Base-by-base conservation (phyloP, 2,888 invertebrate species). In the Tricholauxania praeusta region DNA sequence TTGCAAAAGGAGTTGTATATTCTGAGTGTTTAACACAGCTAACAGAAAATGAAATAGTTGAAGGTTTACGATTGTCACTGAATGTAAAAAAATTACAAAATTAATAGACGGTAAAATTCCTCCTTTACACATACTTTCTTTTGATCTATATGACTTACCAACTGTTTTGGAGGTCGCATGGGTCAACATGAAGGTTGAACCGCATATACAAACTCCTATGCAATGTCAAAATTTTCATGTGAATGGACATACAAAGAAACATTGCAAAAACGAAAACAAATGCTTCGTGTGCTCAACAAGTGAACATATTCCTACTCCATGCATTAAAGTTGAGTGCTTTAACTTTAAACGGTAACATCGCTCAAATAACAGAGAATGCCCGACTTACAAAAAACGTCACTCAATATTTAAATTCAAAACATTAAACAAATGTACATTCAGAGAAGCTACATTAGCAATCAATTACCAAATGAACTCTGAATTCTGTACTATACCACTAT, bases 241-340 rank as follows among this genome's bases (percentile, higher is more conserved):
- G 39, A 15, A 47, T 1, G 55, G 68, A 12, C 68, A 68, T 51
- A 57, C 68, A 5, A 48, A 57, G 47, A 68, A 68, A 15, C 17
- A 5, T 47, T 68, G 68, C 17, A 68, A 47, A 57, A 68, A 49
- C 19, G 59, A 68, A 12, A 22, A 17, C 47, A 48, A 57, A 57
- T 68, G 68, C 49, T 5, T 7, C 5, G 15, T 48, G 4, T 68
- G 68, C 48, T 47, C 57, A 1, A 12, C 47, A 4, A n/a, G n/a
- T 14, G n/a, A 7, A 5, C 67, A 67, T 15, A 17, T 32, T 14
- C 65, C 52, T 2, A 22, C 22, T 22, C 22, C 22, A 22, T 22
- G 22, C 22, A 22, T 3, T 22, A 22, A 22, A 22, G n/a, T 67
- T 12, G 17, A 55, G 15, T 67, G 67, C 67, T 32, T 39, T 15